Evolutionary conservation across 2,113 vertebrate genomes (phyloP).

Genomic region (Pachycephala philippinensis): DNA sequence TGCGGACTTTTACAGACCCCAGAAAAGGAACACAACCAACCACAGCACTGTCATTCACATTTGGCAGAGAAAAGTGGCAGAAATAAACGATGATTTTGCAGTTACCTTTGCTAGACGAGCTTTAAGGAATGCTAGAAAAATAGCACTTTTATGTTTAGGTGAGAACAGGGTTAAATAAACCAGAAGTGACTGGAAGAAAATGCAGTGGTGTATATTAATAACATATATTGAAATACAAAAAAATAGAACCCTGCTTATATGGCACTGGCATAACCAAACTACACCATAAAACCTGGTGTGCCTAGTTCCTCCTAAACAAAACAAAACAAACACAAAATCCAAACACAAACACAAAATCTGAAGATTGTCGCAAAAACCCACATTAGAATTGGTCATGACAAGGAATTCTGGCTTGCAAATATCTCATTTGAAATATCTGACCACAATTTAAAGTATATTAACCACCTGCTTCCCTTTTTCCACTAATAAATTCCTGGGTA

Average conservation of each 20-base stretch:
- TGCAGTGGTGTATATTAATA: neutral
- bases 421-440: neutral
- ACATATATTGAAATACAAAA: neutral
- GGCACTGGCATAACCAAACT: neutral
- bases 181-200: neutral
- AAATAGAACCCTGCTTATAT: neutral
- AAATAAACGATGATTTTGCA: neutral
- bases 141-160: neutral
- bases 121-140: neutral
- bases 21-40: neutral
- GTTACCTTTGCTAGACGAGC: neutral
- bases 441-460: neutral
- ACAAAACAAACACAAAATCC: neutral
- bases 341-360: neutral
- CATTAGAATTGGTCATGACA: neutral
- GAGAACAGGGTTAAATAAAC: neutral
- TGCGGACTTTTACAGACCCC: neutral
- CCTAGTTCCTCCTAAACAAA: neutral
- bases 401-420: neutral
- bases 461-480: neutral
- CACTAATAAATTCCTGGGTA: neutral
- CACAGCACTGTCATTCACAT: accelerated
- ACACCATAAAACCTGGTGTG: neutral
- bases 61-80: neutral
- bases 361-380: neutral